Evolutionary conservation across 2,888 invertebrate genomes (phyloP).

Genomic region (Lysandra bellargus): DNA sequence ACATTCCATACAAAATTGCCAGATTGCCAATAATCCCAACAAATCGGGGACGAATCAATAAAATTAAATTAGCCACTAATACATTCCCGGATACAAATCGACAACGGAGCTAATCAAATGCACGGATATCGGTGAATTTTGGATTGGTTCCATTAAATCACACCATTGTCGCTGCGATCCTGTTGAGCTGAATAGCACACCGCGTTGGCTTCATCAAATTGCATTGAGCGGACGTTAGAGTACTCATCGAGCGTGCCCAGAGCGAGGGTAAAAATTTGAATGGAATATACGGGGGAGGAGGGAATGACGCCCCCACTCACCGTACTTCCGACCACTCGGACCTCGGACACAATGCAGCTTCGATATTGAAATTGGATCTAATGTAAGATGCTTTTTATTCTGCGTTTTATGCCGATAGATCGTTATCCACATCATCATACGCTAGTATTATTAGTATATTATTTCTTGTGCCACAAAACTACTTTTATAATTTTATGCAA

Average conservation of each 20-base stretch:
- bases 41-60: background rate
- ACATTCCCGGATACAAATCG: constrained; percentile 31
- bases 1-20: background rate
- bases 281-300: constrained; percentile 64
- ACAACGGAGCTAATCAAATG: constrained; percentile 44
- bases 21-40: background rate
- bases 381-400: constrained; percentile 47
- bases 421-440: background rate
- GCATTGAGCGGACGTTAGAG: constrained; percentile 75
- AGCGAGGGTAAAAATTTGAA: constrained; percentile 78
- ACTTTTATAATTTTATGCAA: background rate
- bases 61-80: constrained; percentile 32
- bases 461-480: background rate
- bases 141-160: constrained; percentile 70
- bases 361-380: constrained; percentile 73
- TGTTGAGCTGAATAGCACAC: constrained; percentile 69
- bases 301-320: constrained; percentile 56
- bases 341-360: constrained; percentile 63
- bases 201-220: constrained; percentile 75
- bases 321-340: constrained; percentile 71
- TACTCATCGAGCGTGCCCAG: constrained; percentile 67
- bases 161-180: constrained; percentile 70
- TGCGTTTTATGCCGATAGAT: background rate
- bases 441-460: background rate
- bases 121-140: constrained; percentile 52